phyloP scores from a whole-genome alignment of 1,140 invertebrate genomes.

The Oryctes rhinoceros region DNA sequence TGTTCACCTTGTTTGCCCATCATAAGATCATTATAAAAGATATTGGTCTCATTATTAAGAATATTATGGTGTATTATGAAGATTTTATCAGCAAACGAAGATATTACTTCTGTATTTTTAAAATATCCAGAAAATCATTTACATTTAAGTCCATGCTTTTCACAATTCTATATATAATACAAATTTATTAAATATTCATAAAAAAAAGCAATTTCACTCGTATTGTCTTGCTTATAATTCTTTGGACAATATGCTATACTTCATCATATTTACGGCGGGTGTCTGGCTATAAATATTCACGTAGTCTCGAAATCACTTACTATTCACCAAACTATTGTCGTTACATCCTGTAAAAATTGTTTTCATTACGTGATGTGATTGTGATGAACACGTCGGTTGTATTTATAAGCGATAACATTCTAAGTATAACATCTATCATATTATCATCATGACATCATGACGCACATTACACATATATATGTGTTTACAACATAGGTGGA shows the following conservation, averaged over 20 bases:
- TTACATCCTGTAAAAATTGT: conserved; percentile 22
- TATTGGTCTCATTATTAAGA: no score
- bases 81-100: no score
- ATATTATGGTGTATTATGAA: no score
- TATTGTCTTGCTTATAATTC: background rate
- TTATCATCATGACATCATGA: background rate
- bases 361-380: background rate
- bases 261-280: background rate
- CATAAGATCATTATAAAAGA: background rate
- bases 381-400: no score
- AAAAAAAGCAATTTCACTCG: no score
- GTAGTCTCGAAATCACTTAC: conserved; percentile 11
- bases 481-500: background rate
- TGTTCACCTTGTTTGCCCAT: background rate
- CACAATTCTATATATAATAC: no score
- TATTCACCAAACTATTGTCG: background rate
- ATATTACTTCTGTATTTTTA: no score
- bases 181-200: no score
- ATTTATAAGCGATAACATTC: no score
- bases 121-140: no score
- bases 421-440: background rate
- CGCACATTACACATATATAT: background rate
- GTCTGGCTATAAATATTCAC: conserved; percentile 6
- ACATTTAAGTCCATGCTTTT: no score
- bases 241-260: background rate